A percentile compares a stretch with the other conserved stretches of the same genome.
These are phyloP conservation scores for Rachycentron canadum DNA, from an alignment of 2,797 vertebrate species.

Conservation along the genomic window DNA sequence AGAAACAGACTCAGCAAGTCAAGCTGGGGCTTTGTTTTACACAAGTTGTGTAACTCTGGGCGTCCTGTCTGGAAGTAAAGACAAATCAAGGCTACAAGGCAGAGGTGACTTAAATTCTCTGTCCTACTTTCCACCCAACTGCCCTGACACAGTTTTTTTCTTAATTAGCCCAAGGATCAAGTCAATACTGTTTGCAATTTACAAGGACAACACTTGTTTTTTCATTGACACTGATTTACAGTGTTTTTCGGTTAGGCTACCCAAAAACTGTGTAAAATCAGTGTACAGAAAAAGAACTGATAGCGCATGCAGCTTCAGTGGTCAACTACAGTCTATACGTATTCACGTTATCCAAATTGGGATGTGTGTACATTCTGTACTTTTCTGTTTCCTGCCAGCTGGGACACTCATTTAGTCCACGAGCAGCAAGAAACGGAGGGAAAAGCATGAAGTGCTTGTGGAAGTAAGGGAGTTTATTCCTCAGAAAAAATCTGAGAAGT, in stretches of 20 bases:
- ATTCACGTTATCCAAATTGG: constrained; percentile 52
- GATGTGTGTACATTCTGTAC: constrained; percentile 69
- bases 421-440: constrained; percentile 11
- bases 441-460: constrained; percentile 7
- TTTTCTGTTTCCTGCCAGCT: constrained; percentile 71
- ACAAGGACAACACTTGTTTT: constrained; percentile 7
- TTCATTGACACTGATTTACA: neutral
- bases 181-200: constrained; percentile 7
- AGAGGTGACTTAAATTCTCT: neutral
- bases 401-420: constrained; percentile 39
- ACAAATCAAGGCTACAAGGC: neutral
- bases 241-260: neutral
- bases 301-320: constrained; percentile 52
- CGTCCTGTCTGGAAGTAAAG: neutral
- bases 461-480: constrained; percentile 8
- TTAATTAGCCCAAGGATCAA: constrained; percentile 3
- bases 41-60: constrained; percentile 18
- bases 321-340: constrained; percentile 34
- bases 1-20: neutral
- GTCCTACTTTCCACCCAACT: neutral
- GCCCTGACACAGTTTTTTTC: neutral
- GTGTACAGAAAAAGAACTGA: constrained; percentile 19
- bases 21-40: neutral
- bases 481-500: neutral
- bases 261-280: constrained; percentile 9